Conservation (phyloP, 2,113 vertebrate genomes). For the Panthera leo region DNA sequence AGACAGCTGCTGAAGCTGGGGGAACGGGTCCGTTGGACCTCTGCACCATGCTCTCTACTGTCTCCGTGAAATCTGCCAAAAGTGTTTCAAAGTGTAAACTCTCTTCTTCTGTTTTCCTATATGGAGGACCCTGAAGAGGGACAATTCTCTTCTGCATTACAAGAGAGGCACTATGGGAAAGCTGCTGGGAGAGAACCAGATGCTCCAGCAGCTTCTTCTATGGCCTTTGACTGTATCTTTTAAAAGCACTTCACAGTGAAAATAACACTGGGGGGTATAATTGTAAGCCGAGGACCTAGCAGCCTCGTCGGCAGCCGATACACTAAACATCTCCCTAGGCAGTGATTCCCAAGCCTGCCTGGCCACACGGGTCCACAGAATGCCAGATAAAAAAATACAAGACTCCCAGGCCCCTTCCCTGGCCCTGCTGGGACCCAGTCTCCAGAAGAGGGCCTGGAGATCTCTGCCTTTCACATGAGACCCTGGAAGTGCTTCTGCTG, state of each 20-base stretch:
- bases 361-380: background rate
- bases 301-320: background rate
- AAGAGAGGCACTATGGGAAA: background rate
- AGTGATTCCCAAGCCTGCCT: background rate
- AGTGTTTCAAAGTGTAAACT: background rate
- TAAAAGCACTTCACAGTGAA: background rate
- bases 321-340: background rate
- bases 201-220: background rate
- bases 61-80: background rate
- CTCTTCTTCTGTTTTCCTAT: background rate
- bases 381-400: background rate
- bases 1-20: no score
- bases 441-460: background rate
- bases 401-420: background rate
- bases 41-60: rapidly evolving
- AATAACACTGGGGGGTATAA: background rate
- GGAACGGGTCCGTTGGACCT: rapidly evolving
- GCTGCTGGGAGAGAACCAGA: background rate
- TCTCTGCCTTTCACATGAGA: background rate
- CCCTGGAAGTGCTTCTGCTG: background rate
- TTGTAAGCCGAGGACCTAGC: background rate
- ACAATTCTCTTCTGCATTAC: background rate
- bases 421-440: background rate
- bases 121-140: background rate
- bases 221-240: background rate